These are phyloP conservation scores for Dipodomys stephensi DNA, from an alignment of 2,113 vertebrate species.

Conservation along the genomic window DNA sequence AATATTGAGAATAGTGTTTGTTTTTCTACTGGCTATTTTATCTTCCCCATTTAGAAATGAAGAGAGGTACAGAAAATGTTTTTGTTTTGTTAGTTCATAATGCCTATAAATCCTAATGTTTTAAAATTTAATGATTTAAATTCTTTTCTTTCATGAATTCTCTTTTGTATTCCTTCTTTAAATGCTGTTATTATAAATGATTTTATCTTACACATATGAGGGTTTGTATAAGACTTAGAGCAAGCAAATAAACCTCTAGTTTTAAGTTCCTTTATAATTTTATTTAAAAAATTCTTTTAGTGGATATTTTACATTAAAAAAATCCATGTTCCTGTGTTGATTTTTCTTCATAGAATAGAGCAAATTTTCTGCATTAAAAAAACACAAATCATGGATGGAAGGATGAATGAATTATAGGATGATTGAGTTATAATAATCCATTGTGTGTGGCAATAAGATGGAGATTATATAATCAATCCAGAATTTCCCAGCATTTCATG, in stretches of 20 bases:
- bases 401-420: background rate
- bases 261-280: background rate
- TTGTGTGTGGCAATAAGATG: background rate
- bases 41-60: background rate
- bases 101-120: background rate
- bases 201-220: background rate
- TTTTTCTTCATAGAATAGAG: background rate
- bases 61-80: background rate
- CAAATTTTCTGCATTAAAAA: background rate
- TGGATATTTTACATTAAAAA: background rate
- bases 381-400: too few relatives aligned
- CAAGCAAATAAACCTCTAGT: background rate
- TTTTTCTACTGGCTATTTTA: background rate
- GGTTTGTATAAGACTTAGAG: accelerated
- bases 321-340: background rate
- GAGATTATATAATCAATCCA: background rate
- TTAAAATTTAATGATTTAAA: background rate
- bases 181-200: too few relatives aligned
- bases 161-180: background rate
- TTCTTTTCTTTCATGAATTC: background rate
- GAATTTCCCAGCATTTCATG: background rate
- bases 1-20: background rate
- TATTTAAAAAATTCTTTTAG: background rate
- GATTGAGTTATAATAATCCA: background rate
- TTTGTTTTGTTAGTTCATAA: background rate